These are phyloP conservation scores for Atrina japonica DNA, from an alignment of 2,888 invertebrate species.

Conservation along the genomic window DNA sequence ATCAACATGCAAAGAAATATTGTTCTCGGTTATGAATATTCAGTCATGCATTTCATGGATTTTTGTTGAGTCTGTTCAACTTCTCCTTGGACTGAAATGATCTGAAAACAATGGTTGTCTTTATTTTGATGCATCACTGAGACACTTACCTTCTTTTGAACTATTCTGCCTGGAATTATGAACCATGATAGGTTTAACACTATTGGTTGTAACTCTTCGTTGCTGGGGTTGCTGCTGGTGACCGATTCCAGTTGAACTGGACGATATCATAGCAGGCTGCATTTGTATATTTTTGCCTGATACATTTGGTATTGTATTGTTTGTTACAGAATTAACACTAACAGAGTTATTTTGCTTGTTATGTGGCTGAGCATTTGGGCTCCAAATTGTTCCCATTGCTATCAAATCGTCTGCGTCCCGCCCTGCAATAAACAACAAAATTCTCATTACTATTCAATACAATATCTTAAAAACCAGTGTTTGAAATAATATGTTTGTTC, in stretches of 20 bases:
- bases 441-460: no score
- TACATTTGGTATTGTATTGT: conserved; percentile 35
- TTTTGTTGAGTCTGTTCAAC: no score
- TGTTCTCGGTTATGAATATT: no score
- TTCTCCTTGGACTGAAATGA: no score
- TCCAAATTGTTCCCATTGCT: conserved; percentile 75
- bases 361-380: conserved; percentile 54
- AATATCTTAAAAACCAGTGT: no score
- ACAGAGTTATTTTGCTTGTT: conserved; percentile 29
- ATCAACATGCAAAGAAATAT: no score
- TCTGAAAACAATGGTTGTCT: no score
- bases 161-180: conserved; percentile 44
- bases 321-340: conserved; percentile 32
- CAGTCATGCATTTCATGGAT: no score
- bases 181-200: conserved; percentile 56
- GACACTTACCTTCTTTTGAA: conserved; percentile 36
- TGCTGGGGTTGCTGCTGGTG: conserved; percentile 41
- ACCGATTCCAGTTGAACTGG: conserved; percentile 20
- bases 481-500: no score
- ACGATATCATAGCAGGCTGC: conserved; percentile 7
- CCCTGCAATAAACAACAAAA: conserved; percentile 52
- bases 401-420: conserved; percentile 71
- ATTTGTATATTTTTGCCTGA: conserved; percentile 32
- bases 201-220: conserved; percentile 55
- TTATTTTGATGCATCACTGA: background rate